phyloP scores from a whole-genome alignment of 2,888 invertebrate species.

The Conus canariensis region DNA sequence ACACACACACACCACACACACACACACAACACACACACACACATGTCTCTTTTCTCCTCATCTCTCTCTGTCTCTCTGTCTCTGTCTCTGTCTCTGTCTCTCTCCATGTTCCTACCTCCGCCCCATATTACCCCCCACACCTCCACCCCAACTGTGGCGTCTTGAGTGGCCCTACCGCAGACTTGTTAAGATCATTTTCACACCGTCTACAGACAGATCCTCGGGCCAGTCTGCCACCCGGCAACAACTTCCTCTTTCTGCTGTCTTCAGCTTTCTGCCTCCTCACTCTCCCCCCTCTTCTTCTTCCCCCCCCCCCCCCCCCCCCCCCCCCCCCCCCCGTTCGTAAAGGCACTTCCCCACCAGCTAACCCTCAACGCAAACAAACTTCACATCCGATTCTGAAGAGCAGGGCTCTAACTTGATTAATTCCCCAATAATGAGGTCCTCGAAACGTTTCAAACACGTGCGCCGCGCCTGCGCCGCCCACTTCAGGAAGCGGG shows the following conservation, averaged over 20 bases:
- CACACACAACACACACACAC: too few species aligned
- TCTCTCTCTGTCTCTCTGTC: background rate
- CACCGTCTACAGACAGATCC: too few species aligned
- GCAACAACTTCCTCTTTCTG: too few species aligned
- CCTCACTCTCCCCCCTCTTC: background rate
- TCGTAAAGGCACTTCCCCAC: background rate
- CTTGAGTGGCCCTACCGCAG: slow-evolving; percentile 1
- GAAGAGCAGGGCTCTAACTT: background rate
- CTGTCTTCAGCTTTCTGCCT: background rate
- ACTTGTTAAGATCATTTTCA: slow-evolving; percentile 3
- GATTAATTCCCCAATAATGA: background rate
- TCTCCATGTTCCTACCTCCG: background rate
- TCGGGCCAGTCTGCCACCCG: too few species aligned
- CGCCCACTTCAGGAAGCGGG: background rate
- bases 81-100: background rate
- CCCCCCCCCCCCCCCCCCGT: background rate
- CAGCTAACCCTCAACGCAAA: background rate
- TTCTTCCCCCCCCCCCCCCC: background rate
- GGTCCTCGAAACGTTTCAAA: background rate
- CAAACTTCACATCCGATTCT: slow-evolving; percentile 4
- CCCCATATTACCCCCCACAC: background rate
- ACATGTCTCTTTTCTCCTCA: background rate
- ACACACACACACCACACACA: too few species aligned
- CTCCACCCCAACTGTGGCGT: background rate
- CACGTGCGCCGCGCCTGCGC: background rate